Percentiles rank a stretch among this genome's conserved stretches.
Conservation (phyloP, 1,140 invertebrate species). For the Temnothorax longispinosus region DNA sequence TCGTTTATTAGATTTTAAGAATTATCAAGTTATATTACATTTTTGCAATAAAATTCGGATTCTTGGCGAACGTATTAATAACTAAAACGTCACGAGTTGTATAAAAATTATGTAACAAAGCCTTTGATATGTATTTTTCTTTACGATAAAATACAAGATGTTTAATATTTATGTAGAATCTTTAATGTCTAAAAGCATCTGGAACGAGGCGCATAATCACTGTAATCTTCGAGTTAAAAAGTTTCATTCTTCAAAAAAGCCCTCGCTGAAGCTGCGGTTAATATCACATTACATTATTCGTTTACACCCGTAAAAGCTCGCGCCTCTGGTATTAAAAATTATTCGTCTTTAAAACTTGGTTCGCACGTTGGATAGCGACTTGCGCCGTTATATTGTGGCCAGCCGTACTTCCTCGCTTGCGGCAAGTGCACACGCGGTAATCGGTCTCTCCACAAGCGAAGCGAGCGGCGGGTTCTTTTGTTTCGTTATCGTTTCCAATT, state of each 20-base stretch:
- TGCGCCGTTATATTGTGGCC: neutral
- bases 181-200: neutral
- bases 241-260: neutral
- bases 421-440: slow-evolving; percentile 5
- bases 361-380: neutral
- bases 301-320: neutral
- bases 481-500: slow-evolving; percentile 45
- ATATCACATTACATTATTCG: neutral
- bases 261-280: neutral
- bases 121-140: neutral
- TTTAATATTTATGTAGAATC: neutral
- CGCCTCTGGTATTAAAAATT: neutral
- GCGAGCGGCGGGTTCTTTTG: slow-evolving; percentile 25
- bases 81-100: neutral
- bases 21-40: neutral
- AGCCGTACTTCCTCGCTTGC: neutral
- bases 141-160: neutral
- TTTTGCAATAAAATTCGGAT: neutral
- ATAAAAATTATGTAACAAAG: neutral
- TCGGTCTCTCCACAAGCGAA: slow-evolving; percentile 23
- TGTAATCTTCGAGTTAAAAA: neutral
- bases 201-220: neutral
- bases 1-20: slow-evolving; percentile 10
- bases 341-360: neutral
- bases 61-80: neutral